phyloP scores from a whole-genome alignment of 23 tunicate genomes.

The Ciona savignyi region DNA sequence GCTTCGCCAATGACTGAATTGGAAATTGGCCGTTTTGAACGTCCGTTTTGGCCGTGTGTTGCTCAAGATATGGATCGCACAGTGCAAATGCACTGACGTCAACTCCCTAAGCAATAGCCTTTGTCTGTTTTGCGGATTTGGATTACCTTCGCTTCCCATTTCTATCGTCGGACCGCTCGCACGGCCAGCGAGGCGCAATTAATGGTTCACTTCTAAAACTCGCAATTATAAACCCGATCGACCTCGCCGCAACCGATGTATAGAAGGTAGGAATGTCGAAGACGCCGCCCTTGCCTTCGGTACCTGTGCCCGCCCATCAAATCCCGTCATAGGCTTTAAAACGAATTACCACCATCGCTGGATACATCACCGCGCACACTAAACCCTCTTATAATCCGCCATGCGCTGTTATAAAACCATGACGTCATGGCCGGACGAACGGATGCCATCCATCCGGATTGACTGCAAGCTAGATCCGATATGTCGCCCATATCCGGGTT shows the following conservation, averaged over 20 bases:
- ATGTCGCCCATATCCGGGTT: background rate
- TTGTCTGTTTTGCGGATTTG: no score
- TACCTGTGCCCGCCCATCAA: no score
- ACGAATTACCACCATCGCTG: no score
- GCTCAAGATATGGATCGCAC: no score
- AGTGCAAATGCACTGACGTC: no score
- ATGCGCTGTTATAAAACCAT: background rate
- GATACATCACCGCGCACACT: no score
- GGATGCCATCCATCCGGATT: background rate
- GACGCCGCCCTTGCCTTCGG: background rate
- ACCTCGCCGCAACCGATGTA: background rate
- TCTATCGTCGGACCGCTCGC: background rate
- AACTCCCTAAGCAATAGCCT: no score
- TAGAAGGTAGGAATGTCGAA: background rate
- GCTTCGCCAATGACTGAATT: no score
- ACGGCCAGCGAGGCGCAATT: background rate
- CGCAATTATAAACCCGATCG: background rate
- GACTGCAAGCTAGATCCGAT: background rate
- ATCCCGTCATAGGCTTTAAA: no score
- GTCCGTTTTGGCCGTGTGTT: no score
- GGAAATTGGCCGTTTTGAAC: no score
- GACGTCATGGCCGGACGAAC: background rate
- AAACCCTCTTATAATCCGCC: background rate
- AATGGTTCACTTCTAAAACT: background rate
- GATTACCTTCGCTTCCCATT: no score